Base-by-base conservation (phyloP, 2,888 invertebrate species). In the Netelia inedita region DNA sequence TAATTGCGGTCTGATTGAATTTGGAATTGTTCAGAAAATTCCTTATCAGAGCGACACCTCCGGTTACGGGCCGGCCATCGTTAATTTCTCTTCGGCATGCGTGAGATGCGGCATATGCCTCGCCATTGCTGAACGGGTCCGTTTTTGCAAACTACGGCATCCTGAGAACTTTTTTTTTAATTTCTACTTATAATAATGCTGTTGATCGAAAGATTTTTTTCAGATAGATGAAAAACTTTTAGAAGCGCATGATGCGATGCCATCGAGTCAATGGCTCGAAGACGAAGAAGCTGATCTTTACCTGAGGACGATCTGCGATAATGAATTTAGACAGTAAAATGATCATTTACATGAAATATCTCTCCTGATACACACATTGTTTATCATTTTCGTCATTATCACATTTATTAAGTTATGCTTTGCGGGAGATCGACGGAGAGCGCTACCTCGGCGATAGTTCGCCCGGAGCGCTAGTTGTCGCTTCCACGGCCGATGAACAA, bases 21-120 rank as follows among this genome's bases (percentile, higher is more conserved):
- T 88, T 53, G 90, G 91, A 3, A 84, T 91, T 8, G 87, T 91
- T 0, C 91, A 91, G 50, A 91, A 91, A 83, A 90, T 91, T 46
- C 88, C 91, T 6, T 90, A 92, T 69, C 75, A 73, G 2, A 74
- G 83, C n/a, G 68, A 69, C 14, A 35, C 85, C 10, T 63, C 75
- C 28, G 46, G 66, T 0, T 81, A 85, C 6, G 74, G 83, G 21
- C 65, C 61, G 8, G 66, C 89, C 8, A 69, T 90, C 28, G 82
- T 93, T 6, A 86, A 89, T 72, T 87, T 93, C 14, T 90, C 92
- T 6, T 91, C 93, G 1, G 92, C 89, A 3, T 93, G 93, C 50
- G 69, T 93, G n/a, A 89, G 90, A 87, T 93, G 93, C 78, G 90
- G 91, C 61, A 89, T 92, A 65, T 93, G 93, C 23, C 87, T 91